phyloP scores from a whole-genome alignment of 1,140 invertebrate species.

The Hyles vespertilio region DNA sequence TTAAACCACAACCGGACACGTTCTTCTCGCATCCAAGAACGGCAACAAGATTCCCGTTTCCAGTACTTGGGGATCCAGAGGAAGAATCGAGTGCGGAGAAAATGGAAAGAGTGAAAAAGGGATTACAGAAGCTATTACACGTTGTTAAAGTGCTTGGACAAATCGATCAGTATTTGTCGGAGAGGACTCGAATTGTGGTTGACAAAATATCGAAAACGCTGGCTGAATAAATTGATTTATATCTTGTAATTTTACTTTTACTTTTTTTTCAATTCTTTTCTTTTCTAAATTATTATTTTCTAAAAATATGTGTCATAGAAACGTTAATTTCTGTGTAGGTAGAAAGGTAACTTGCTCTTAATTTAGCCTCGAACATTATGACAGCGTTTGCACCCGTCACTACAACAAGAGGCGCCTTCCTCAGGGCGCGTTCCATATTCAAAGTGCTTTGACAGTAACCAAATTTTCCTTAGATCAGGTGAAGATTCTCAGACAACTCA shows the following conservation, averaged over 20 bases:
- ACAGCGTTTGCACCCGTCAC: no score
- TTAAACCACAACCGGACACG: slow-evolving; percentile 24
- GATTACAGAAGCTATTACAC: slow-evolving; percentile 58
- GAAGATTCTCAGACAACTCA: no score
- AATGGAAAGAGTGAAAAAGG: slow-evolving; percentile 58
- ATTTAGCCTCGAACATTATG: no score
- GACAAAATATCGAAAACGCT: slow-evolving; percentile 62
- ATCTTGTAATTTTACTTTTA: neutral
- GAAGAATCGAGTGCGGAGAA: slow-evolving; percentile 59
- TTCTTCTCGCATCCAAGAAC: slow-evolving; percentile 34
- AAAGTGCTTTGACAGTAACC: no score
- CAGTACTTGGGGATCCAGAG: slow-evolving; percentile 32
- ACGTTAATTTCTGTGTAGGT: no score
- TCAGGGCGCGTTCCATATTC: no score
- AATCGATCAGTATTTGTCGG: slow-evolving; percentile 61
- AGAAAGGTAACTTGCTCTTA: no score
- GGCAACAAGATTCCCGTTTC: slow-evolving; percentile 31
- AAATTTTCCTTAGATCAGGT: no score
- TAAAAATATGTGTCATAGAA: no score
- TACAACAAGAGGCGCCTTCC: no score
- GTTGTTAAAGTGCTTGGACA: slow-evolving; percentile 60
- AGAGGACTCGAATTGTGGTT: slow-evolving; percentile 56
- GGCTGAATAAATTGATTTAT: slow-evolving; percentile 33
- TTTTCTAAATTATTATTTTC: no score
- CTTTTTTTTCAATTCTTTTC: neutral